These are phyloP conservation scores for Pseudococcus viburni DNA, from an alignment of 2,888 invertebrate species.

Conservation along the genomic window DNA sequence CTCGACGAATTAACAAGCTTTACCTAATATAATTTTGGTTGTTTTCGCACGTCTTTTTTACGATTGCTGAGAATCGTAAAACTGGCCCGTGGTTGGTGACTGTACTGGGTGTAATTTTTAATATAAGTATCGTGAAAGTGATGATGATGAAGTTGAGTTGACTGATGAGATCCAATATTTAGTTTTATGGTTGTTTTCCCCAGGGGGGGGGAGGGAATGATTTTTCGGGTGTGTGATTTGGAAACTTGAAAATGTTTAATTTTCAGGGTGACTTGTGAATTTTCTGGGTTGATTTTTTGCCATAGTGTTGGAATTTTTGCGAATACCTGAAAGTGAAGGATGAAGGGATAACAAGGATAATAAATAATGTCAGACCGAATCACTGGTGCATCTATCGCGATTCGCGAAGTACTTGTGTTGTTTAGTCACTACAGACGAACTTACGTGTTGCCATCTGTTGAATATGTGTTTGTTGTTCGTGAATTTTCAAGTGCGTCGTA, in stretches of 20 bases:
- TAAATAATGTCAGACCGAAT: background rate
- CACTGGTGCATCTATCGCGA: background rate
- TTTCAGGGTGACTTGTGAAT: too few species aligned
- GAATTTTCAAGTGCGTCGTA: background rate
- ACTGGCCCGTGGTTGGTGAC: background rate
- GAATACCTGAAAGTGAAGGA: background rate
- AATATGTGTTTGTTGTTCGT: background rate
- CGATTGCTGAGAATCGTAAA: background rate
- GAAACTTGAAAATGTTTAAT: too few species aligned
- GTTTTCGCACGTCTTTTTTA: background rate
- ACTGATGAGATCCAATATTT: too few species aligned
- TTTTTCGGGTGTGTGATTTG: too few species aligned
- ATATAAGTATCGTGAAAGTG: background rate
- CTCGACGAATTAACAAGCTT: background rate
- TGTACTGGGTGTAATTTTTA: background rate
- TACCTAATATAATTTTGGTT: background rate
- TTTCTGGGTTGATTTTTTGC: background rate
- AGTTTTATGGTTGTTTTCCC: too few species aligned
- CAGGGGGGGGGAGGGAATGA: too few species aligned
- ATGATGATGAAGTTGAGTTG: background rate
- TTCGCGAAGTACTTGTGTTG: background rate
- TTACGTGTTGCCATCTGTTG: slow-evolving; percentile 15
- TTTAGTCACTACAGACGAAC: background rate
- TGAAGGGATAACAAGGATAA: background rate
- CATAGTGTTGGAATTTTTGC: background rate